Evolutionary conservation across 2,888 invertebrate genomes (phyloP).

Genomic region (Euspilapteryx auroguttella): DNA sequence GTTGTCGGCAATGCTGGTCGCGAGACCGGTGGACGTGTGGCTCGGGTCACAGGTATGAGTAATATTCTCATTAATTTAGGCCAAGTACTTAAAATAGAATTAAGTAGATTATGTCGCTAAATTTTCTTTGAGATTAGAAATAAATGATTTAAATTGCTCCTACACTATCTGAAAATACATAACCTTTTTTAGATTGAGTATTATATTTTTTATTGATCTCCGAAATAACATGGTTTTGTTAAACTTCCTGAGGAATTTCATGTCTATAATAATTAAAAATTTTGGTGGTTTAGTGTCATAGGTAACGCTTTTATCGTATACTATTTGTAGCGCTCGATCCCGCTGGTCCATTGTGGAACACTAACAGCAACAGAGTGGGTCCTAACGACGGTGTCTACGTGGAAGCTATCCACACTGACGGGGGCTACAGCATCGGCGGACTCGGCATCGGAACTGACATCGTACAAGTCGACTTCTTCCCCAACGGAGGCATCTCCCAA

Average conservation of each 20-base stretch:
- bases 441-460: constrained; percentile 46
- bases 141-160: too few species aligned
- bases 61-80: background rate
- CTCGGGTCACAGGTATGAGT: constrained; percentile 31
- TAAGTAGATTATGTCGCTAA: background rate
- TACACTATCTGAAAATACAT: too few species aligned
- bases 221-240: too few species aligned
- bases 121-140: background rate
- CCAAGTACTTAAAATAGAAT: background rate
- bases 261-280: background rate
- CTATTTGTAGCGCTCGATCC: constrained; percentile 29
- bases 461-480: constrained; percentile 60
- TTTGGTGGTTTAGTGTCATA: background rate
- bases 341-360: constrained; percentile 35
- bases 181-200: too few species aligned
- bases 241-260: too few species aligned
- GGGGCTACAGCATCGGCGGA: constrained; percentile 31
- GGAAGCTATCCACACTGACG: constrained; percentile 10
- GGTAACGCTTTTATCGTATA: background rate
- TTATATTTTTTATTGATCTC: too few species aligned
- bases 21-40: constrained; percentile 23
- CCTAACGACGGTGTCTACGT: constrained; percentile 14
- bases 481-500: constrained; percentile 47
- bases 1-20: constrained; percentile 25
- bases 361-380: constrained; percentile 6